A percentile compares a stretch with the other conserved stretches of the same genome.
phyloP scores from a whole-genome alignment of 2,888 invertebrate genomes.

The Digitonthophagus gazella region DNA sequence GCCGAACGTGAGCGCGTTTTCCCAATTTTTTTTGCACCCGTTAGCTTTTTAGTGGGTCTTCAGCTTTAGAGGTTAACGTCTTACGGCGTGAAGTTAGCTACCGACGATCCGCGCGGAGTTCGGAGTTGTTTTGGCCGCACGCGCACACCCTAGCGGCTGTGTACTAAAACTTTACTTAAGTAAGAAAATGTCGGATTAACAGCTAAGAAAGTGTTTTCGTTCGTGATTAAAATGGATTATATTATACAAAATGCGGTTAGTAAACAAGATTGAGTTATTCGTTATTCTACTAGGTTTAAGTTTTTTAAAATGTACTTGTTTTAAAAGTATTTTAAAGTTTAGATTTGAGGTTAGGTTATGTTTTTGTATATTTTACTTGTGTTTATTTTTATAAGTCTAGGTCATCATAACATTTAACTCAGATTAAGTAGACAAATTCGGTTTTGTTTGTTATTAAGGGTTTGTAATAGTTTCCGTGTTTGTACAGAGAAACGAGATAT shows the following conservation, averaged over 20 bases:
- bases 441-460: neutral
- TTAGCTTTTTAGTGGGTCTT: neutral
- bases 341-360: neutral
- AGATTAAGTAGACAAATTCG: neutral
- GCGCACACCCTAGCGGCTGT: slow-evolving; percentile 9
- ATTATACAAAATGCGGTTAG: slow-evolving; percentile 14
- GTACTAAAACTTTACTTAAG: slow-evolving; percentile 13
- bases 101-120: no score
- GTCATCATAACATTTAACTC: slow-evolving; percentile 2
- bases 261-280: neutral
- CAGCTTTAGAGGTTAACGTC: no score
- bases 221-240: slow-evolving; percentile 7
- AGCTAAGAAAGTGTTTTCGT: neutral
- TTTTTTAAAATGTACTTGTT: neutral
- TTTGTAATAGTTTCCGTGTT: neutral
- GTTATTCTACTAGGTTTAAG: neutral
- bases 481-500: neutral
- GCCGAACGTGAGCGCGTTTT: neutral
- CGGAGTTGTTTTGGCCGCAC: slow-evolving; percentile 1
- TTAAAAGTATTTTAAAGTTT: neutral
- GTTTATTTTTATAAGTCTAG: slow-evolving; percentile 11
- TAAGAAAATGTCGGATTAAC: slow-evolving; percentile 17
- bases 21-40: neutral
- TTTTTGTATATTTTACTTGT: slow-evolving; percentile 6
- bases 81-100: no score